Conservation (phyloP, 2,113 vertebrate species). For the Otolemur garnettii region DNA sequence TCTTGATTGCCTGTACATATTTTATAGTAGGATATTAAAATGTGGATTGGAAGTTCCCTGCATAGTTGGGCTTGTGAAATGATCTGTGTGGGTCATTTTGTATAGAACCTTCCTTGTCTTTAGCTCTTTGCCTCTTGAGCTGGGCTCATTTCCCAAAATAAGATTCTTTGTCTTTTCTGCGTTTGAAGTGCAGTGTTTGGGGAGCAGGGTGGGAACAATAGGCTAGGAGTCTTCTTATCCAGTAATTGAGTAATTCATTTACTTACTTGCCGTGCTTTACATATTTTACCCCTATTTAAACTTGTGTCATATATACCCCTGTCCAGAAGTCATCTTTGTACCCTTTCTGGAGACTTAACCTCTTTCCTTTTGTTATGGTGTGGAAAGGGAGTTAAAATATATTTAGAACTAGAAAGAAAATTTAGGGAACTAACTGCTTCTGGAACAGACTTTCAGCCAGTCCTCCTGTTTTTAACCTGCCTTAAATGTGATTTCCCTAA, state of each 20-base stretch:
- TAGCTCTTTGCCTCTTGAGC: conserved; percentile 2
- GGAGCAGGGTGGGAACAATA: neutral
- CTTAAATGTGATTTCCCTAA: neutral
- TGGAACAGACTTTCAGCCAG: neutral
- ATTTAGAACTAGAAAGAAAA: neutral
- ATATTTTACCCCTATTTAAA: neutral
- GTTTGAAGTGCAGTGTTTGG: neutral
- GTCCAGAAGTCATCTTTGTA: neutral
- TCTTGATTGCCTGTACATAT: neutral
- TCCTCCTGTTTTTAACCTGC: neutral
- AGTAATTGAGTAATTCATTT: conserved; percentile 13
- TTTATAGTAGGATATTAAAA: conserved; percentile 36
- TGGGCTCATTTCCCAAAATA: conserved; percentile 14
- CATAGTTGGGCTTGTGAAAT: neutral
- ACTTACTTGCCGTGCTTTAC: neutral
- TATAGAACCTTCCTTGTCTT: neutral
- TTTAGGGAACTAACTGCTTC: neutral
- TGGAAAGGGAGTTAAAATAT: neutral
- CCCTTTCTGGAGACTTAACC: neutral
- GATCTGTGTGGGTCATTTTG: neutral
- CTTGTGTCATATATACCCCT: neutral
- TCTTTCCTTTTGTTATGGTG: conserved; percentile 1
- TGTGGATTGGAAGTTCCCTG: neutral
- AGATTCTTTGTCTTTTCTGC: neutral
- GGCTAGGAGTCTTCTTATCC: neutral